Evolutionary conservation across 2,888 invertebrate species (phyloP).

Genomic region (Hypena proboscidalis): DNA sequence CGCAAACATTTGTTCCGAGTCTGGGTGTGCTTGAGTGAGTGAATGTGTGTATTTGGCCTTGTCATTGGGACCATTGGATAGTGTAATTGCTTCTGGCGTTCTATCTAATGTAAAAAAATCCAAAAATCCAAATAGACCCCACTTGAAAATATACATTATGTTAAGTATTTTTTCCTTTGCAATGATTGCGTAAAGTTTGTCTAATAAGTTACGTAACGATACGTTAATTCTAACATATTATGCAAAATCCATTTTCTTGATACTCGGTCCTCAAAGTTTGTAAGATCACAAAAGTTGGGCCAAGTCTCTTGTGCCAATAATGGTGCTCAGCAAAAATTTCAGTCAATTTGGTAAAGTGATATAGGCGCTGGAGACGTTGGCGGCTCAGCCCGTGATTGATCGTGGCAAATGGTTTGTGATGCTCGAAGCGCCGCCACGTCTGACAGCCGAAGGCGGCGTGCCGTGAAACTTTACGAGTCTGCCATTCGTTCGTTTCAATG

Average conservation of each 20-base stretch:
- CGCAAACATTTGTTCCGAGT: too few relatives aligned
- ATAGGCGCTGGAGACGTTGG: slow-evolving; percentile 58
- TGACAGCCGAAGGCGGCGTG: slow-evolving; percentile 58
- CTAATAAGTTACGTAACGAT: too few relatives aligned
- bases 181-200: too few relatives aligned
- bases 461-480: slow-evolving; percentile 66
- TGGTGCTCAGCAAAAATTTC: slow-evolving; percentile 59
- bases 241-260: slow-evolving; percentile 32
- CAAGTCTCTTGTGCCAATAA: slow-evolving; percentile 42
- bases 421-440: slow-evolving; percentile 41
- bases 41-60: too few relatives aligned
- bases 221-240: too few relatives aligned
- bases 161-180: too few relatives aligned
- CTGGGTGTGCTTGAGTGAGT: too few relatives aligned
- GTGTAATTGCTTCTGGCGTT: too few relatives aligned
- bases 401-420: slow-evolving; percentile 72
- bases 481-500: slow-evolving; percentile 46
- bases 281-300: slow-evolving; percentile 35
- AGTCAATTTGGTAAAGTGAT: slow-evolving; percentile 69
- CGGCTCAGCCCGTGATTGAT: slow-evolving; percentile 67
- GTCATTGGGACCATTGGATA: too few relatives aligned
- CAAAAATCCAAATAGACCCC: too few relatives aligned
- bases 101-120: too few relatives aligned
- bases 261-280: slow-evolving; percentile 31
- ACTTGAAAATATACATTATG: too few relatives aligned